Conservation (phyloP, 1,140 invertebrate species). For the Drosophila gunungcola region DNA sequence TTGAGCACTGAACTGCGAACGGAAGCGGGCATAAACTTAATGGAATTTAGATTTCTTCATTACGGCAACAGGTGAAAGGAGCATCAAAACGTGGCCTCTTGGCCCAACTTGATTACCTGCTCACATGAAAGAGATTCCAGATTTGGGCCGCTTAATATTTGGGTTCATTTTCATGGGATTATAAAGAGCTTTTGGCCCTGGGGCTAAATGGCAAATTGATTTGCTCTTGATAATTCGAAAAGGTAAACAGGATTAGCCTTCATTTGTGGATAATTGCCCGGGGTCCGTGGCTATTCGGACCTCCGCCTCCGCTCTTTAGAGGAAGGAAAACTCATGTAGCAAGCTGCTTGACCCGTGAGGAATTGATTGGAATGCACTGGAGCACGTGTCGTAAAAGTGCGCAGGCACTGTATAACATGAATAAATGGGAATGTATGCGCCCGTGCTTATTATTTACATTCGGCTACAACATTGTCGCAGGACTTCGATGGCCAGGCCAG, state of each 20-base stretch:
- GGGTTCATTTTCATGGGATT: slow-evolving; percentile 61
- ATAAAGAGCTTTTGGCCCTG: slow-evolving; percentile 36
- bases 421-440: not conserved
- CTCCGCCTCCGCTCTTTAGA: not conserved
- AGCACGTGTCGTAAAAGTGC: slow-evolving; percentile 37
- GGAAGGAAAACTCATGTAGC: not conserved
- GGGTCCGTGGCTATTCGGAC: not conserved
- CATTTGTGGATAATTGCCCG: slow-evolving; percentile 44
- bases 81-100: slow-evolving; percentile 17
- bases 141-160: slow-evolving; percentile 43
- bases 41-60: slow-evolving; percentile 66
- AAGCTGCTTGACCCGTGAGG: slow-evolving; percentile 13
- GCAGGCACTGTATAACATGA: slow-evolving; percentile 16
- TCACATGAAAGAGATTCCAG: slow-evolving; percentile 57
- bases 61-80: slow-evolving; percentile 56
- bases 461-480: slow-evolving; percentile 56
- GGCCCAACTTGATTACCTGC: slow-evolving; percentile 34
- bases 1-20: slow-evolving; percentile 56
- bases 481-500: slow-evolving; percentile 6
- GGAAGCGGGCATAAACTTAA: slow-evolving; percentile 49
- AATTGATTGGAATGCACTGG: slow-evolving; percentile 39
- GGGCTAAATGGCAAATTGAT: slow-evolving; percentile 57
- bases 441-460: slow-evolving; percentile 55
- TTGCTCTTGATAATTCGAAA: slow-evolving; percentile 56
- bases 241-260: slow-evolving; percentile 55